phyloP scores from a whole-genome alignment of 2,888 invertebrate genomes.

The Pyrrhosoma nymphula region DNA sequence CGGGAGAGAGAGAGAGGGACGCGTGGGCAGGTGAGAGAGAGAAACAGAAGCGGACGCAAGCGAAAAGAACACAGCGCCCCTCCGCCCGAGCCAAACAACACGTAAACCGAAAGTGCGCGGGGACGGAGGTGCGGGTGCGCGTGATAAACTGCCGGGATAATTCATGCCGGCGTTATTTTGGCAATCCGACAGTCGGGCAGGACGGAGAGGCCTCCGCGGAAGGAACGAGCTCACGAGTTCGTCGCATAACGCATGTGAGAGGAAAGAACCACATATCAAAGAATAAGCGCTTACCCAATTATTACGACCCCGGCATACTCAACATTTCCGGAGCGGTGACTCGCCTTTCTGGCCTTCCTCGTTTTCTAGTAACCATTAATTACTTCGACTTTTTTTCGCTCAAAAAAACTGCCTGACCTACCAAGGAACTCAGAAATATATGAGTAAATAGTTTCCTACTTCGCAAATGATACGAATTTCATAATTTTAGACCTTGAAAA shows the following conservation, averaged over 20 bases:
- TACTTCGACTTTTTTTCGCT: neutral
- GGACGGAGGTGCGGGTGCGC: neutral
- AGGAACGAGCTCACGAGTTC: neutral
- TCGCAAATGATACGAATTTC: too few relatives aligned
- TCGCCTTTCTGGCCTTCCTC: neutral
- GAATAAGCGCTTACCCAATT: neutral
- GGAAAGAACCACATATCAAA: neutral
- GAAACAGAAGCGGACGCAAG: neutral
- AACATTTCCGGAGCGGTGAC: neutral
- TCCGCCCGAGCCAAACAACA: neutral
- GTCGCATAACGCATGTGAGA: neutral
- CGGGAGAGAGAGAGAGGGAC: neutral
- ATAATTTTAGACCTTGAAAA: too few relatives aligned
- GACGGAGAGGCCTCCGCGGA: neutral
- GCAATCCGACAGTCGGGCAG: constrained; percentile 18
- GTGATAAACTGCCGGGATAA: neutral
- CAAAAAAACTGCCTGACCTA: neutral
- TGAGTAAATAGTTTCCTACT: too few relatives aligned
- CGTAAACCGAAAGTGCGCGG: neutral
- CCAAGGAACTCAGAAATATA: neutral
- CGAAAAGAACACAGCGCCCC: neutral
- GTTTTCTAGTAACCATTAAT: neutral
- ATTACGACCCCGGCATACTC: neutral
- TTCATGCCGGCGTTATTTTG: neutral
- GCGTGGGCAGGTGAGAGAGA: neutral